Evolutionary conservation across 2,888 invertebrate genomes (phyloP), one percentile per base, ranked within the genome.

Genomic region (Dynastes grantii): DNA sequence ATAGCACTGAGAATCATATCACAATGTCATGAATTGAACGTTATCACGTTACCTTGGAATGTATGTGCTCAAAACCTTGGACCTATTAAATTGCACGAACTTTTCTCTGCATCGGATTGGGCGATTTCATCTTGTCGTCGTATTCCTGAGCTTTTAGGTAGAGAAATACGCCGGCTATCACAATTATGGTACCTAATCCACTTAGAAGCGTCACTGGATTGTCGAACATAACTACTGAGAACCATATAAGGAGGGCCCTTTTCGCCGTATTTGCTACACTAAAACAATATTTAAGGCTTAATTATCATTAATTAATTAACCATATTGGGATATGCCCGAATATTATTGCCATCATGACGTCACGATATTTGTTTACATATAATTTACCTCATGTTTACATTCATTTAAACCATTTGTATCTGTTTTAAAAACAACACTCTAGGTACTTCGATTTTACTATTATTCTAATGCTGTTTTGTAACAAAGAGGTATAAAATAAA

Each of bases 201-300:
- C 94, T 94, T 81, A 94, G 89, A 76, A 93, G 89, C 65, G 95
- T 95, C 81, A 95, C 93, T 67, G 93, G 91, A 88, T 95, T 95
- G 80, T 93, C 93, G 87, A 95, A 95, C 86, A 94, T 89, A 81
- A 95, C 86, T 79, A 95, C 92, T 49, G 94, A 95, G 79, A 94
- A 88, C 94, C 95, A 95, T 84, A 95, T 95, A 53, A 95, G 89
- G 84, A 94, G 92, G 64, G 95, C 95, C 84, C 95, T 89, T 88
- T 95, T 95, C 63, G 93, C 94, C 81, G 95, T 95, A 88, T 95
- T 95, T 37, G 94, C 94, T 82, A 95, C 95, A 89, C 95, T 95
- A 89, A 82, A 90, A 87, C 76, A 82, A 9, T 76, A 3, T 49
- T 9, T 55, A 2, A 22, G 11, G 53, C 13, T 1, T 64, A 32